phyloP scores from a whole-genome alignment of 1,140 invertebrate genomes.

The Drosophila simulans region DNA sequence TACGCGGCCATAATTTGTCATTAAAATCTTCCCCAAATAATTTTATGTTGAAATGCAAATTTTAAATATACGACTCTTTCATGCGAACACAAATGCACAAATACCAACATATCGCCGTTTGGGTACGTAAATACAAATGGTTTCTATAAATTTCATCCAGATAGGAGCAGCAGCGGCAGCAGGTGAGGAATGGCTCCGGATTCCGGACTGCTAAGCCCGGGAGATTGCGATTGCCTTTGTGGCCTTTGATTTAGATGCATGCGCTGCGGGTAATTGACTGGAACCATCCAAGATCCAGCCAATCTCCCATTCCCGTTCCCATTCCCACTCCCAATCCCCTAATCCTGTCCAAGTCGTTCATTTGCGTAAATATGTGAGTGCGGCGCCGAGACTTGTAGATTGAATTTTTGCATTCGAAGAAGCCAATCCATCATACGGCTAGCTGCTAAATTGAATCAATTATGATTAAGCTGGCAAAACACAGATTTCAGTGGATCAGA shows the following conservation, averaged over 20 bases:
- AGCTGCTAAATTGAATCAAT: slow-evolving; percentile 39
- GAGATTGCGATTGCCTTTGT: slow-evolving; percentile 56
- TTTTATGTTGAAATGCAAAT: slow-evolving; percentile 84
- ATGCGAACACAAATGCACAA: slow-evolving; percentile 40
- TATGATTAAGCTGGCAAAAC: slow-evolving; percentile 28
- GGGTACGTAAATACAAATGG: slow-evolving; percentile 47
- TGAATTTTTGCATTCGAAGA: slow-evolving; percentile 34
- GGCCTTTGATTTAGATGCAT: slow-evolving; percentile 49
- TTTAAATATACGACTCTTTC: slow-evolving; percentile 72
- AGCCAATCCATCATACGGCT: slow-evolving; percentile 40
- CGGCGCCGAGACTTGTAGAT: slow-evolving; percentile 20
- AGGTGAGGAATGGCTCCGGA: slow-evolving; percentile 43
- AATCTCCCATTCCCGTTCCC: not conserved
- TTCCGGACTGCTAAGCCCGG: slow-evolving; percentile 28
- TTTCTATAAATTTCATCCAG: slow-evolving; percentile 67
- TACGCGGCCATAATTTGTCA: slow-evolving; percentile 84
- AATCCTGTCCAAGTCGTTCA: slow-evolving; percentile 46
- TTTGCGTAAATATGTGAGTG: slow-evolving; percentile 47
- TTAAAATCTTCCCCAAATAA: slow-evolving; percentile 82
- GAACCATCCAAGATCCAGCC: slow-evolving; percentile 37
- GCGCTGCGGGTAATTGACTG: slow-evolving; percentile 62
- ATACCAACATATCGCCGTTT: slow-evolving; percentile 9
- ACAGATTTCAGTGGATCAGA: slow-evolving; percentile 2
- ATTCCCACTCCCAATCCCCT: slow-evolving; percentile 8
- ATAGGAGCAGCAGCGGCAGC: slow-evolving; percentile 26